Base-by-base conservation (phyloP, 2,113 vertebrate species). In the Panurus biarmicus region DNA sequence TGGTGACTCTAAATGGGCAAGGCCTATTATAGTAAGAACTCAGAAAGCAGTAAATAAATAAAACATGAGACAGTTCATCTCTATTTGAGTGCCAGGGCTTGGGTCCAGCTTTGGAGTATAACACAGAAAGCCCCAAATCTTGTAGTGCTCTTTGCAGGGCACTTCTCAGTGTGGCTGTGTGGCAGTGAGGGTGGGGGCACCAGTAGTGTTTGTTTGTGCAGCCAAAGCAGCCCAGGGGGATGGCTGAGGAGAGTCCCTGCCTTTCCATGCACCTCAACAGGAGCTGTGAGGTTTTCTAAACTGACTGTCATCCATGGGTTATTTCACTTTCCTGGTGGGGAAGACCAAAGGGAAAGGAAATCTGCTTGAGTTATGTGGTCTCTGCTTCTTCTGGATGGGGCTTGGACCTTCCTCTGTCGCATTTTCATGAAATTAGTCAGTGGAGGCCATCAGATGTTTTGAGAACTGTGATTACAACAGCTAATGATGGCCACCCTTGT, bases 11-110 rank as follows among this genome's bases (percentile, higher is more conserved):
- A 67, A 80, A 61, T 33, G 35, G 42, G 38, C 9, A 51, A 94
- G 14, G 33, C 56, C 94, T 72, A 77, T 72, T 85, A 35, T 72
- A 57, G 79, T 90, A 79, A 94, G 89, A 94, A 90, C 70, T 91
- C 82, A 80, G 74, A 83, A 88, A 89, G 69, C 40, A 88, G 82
- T 89, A 92, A 87, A 81, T 93, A 90, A 94, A 96, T 90, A 84
- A 88, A 94, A 94, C 0, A 28, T 91, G 85, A 84, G 85, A 89
- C 57, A 91, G 45, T 83, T 88, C 94, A 93, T 89, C 42, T 88
- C 72, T 45, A 75, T 92, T 45, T 92, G 77, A 80, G 77, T 87
- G 62, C 56, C 72, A 65, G 91, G 93, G 71, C 92, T 95, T 28
- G 76, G 8, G 61, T 95, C 85, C 95, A 94, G 0, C 58, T 90